These are phyloP conservation scores for Lasioglossum lativentre DNA, from an alignment of 2,888 invertebrate genomes.

Conservation along the genomic window DNA sequence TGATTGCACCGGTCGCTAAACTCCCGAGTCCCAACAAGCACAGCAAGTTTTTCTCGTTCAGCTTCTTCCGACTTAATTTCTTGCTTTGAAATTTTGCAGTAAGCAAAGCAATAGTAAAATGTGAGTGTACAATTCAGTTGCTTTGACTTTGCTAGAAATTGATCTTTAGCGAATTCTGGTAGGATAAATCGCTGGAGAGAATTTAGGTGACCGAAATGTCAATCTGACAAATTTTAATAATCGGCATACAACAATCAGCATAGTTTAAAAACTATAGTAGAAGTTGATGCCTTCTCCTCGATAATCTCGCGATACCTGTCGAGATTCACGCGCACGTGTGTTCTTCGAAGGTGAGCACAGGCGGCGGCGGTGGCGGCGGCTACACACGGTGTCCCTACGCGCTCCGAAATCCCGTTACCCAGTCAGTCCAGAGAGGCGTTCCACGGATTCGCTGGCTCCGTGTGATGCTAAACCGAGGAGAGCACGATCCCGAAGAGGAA, in stretches of 20 bases:
- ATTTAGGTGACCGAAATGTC: too few species aligned
- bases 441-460: constrained; percentile 44
- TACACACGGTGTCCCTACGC: constrained; percentile 65
- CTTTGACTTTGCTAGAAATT: background rate
- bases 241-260: too few species aligned
- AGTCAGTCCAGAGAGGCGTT: constrained; percentile 45
- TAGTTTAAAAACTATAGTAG: background rate
- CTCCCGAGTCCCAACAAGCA: background rate
- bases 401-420: constrained; percentile 78
- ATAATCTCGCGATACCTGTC: constrained; percentile 30
- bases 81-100: background rate
- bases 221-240: too few species aligned
- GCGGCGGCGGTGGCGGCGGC: background rate
- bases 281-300: constrained; percentile 2
- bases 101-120: background rate
- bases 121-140: background rate
- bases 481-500: constrained; percentile 45
- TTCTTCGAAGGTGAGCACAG: constrained; percentile 59
- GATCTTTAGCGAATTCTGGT: background rate
- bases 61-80: background rate
- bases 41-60: background rate
- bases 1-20: background rate
- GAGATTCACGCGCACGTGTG: constrained; percentile 64
- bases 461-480: constrained; percentile 48
- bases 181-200: background rate